A percentile compares a stretch with the other conserved stretches of the same genome.
Evolutionary conservation across 2,797 vertebrate species (phyloP).

Genomic region (Peromyscus nudipes): DNA sequence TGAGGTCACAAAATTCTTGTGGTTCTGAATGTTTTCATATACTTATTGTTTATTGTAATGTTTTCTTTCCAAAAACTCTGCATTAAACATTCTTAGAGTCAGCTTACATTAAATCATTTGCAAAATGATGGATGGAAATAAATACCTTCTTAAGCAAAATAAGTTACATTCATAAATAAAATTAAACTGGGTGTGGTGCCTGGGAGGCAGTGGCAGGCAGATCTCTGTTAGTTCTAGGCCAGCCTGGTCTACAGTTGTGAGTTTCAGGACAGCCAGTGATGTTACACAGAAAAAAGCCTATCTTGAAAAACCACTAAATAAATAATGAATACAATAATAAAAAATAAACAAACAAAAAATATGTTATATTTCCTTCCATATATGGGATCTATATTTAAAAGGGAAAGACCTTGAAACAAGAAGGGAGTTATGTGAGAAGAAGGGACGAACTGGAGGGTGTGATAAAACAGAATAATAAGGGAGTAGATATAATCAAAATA

Average conservation of each 20-base stretch:
- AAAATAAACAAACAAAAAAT: neutral
- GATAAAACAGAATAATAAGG: neutral
- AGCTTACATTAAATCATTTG: neutral
- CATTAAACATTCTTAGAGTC: neutral
- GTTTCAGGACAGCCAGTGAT: neutral
- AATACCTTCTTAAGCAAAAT: neutral
- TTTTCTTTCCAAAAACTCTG: neutral
- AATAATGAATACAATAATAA: neutral
- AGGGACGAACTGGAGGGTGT: neutral
- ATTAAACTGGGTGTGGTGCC: neutral
- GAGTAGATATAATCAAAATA: neutral
- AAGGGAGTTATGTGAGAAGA: neutral
- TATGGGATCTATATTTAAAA: neutral
- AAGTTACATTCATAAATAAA: neutral
- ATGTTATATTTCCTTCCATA: no score
- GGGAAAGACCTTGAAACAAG: neutral
- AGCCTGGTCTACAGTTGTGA: neutral
- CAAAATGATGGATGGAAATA: neutral
- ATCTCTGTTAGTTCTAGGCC: neutral
- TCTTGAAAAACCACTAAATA: neutral
- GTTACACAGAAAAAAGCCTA: neutral
- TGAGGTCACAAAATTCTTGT: neutral
- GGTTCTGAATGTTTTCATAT: neutral
- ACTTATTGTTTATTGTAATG: neutral
- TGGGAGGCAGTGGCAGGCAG: neutral